phyloP scores from a whole-genome alignment of 2,888 invertebrate genomes.

The Fissipunctia ypsillon region DNA sequence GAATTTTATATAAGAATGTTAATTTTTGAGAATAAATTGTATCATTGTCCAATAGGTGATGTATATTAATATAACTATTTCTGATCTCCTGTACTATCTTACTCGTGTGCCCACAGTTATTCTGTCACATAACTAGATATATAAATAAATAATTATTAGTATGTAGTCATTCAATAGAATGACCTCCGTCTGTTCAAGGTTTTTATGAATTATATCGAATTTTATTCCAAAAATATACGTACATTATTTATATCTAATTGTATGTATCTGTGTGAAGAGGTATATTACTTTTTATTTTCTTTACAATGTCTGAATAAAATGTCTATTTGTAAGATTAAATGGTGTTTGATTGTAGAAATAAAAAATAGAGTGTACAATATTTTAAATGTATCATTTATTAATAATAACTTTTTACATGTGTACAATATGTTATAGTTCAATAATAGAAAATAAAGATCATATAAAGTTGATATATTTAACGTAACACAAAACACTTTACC shows the following conservation, averaged over 20 bases:
- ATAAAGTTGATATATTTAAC: constrained; percentile 63
- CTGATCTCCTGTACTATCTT: constrained; percentile 65
- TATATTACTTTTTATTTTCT: constrained; percentile 88
- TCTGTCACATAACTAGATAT: constrained; percentile 66
- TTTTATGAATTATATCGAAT: constrained; percentile 84
- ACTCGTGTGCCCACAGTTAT: constrained; percentile 75
- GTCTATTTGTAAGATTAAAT: constrained; percentile 83
- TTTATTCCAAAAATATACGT: constrained; percentile 86
- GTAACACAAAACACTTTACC: constrained; percentile 73
- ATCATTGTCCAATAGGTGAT: constrained; percentile 61
- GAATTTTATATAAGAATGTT: constrained; percentile 69
- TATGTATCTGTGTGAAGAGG: constrained; percentile 84
- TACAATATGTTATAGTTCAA: constrained; percentile 62
- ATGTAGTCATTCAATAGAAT: constrained; percentile 72
- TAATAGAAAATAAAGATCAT: constrained; percentile 64
- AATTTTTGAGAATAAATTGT: constrained; percentile 64
- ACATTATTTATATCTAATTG: constrained; percentile 87
- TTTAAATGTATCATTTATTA: constrained; percentile 64
- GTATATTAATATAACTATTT: constrained; percentile 67
- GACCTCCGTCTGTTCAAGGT: constrained; percentile 75
- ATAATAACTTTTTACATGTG: constrained; percentile 68
- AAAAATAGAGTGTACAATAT: constrained; percentile 77
- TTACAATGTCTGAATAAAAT: constrained; percentile 89
- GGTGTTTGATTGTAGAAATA: constrained; percentile 74
- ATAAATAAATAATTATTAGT: constrained; percentile 66